phyloP scores from a whole-genome alignment of 2,797 vertebrate species.

The Muscicapa comitata region DNA sequence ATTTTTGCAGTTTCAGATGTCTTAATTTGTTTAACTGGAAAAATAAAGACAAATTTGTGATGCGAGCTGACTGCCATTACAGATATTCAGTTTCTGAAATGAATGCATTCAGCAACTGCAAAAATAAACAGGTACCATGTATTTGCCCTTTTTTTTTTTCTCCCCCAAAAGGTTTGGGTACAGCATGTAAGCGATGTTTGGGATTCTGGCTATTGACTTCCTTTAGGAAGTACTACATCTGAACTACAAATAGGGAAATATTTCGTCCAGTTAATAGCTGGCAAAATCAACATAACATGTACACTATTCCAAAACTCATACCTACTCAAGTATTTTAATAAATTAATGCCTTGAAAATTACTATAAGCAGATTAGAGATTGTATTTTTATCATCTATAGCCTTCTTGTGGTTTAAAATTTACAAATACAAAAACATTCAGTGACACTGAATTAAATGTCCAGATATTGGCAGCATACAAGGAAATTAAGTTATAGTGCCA shows the following conservation, averaged over 20 bases:
- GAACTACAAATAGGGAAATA: not conserved
- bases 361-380: not conserved
- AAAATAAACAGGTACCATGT: not conserved
- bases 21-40: not conserved
- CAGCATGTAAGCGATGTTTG: not conserved
- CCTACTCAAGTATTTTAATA: not conserved
- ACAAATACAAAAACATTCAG: not conserved
- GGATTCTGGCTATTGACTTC: not conserved
- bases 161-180: not conserved
- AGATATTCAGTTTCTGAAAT: not conserved
- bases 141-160: not conserved
- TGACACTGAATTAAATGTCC: not conserved
- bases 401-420: not conserved
- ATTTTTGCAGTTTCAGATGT: not conserved
- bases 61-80: not conserved
- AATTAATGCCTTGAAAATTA: not conserved
- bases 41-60: not conserved
- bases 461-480: not conserved
- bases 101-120: not conserved
- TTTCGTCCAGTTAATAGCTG: not conserved
- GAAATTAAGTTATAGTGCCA: constrained; percentile 64
- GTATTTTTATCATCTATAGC: not conserved
- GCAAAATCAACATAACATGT: not conserved
- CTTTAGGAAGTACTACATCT: not conserved
- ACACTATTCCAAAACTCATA: not conserved